Percentiles rank a stretch among this genome's conserved stretches.
Evolutionary conservation across 2,888 invertebrate genomes (phyloP).

Genomic region (Microchrysa polita): DNA sequence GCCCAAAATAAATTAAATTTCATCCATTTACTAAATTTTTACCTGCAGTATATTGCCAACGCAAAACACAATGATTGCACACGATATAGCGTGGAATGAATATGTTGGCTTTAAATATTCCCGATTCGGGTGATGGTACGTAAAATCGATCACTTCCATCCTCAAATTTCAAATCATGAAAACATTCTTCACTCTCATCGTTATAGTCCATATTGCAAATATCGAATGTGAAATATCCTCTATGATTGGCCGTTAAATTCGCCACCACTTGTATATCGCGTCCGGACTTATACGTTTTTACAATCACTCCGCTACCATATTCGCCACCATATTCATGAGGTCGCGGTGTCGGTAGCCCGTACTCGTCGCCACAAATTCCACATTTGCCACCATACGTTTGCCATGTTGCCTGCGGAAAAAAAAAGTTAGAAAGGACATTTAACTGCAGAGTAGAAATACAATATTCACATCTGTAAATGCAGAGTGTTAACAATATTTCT

Average conservation of each 20-base stretch:
- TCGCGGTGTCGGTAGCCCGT: slow-evolving; percentile 63
- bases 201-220: slow-evolving; percentile 65
- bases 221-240: slow-evolving; percentile 65
- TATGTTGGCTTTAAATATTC: slow-evolving; percentile 56
- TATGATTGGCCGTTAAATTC: slow-evolving; percentile 65
- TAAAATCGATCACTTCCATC: slow-evolving; percentile 56
- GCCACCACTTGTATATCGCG: slow-evolving; percentile 58
- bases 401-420: slow-evolving; percentile 62
- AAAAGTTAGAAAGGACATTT: neutral
- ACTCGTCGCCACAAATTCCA: slow-evolving; percentile 69
- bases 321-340: slow-evolving; percentile 67
- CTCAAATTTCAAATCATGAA: slow-evolving; percentile 59
- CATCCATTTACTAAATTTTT: slow-evolving; percentile 51
- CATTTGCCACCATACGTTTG: slow-evolving; percentile 64
- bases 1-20: too few relatives aligned
- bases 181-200: slow-evolving; percentile 67
- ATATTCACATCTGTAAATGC: too few relatives aligned
- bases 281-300: slow-evolving; percentile 60
- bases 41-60: slow-evolving; percentile 68
- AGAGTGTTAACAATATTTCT: too few relatives aligned
- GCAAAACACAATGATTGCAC: slow-evolving; percentile 68
- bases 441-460: neutral
- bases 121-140: slow-evolving; percentile 52
- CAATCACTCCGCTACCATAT: slow-evolving; percentile 66
- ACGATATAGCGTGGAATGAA: slow-evolving; percentile 63